phyloP scores from a whole-genome alignment of 2,888 invertebrate genomes.

The Phengaris alcon region DNA sequence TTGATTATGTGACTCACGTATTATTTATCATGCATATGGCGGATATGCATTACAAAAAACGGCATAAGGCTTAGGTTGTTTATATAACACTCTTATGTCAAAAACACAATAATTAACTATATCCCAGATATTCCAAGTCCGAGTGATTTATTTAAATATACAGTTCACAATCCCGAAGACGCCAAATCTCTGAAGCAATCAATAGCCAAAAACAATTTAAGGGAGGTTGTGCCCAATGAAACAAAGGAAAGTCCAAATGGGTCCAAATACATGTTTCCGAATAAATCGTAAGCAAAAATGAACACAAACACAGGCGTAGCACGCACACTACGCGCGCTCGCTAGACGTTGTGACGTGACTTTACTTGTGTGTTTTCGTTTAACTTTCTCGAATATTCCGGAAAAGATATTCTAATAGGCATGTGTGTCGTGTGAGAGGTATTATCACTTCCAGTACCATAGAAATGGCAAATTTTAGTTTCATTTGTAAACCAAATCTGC shows the following conservation, averaged over 20 bases:
- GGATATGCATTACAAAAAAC: too few species aligned
- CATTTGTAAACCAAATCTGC: too few species aligned
- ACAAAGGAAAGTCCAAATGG: constrained; percentile 54
- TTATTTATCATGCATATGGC: too few species aligned
- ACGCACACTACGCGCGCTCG: constrained; percentile 34
- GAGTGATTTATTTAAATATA: neutral
- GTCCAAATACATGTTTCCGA: constrained; percentile 50
- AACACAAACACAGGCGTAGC: constrained; percentile 40
- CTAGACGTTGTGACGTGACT: neutral
- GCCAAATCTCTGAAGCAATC: constrained; percentile 46
- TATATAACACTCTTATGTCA: too few species aligned
- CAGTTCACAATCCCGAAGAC: neutral
- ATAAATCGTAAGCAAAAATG: constrained; percentile 60
- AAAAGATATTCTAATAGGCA: too few species aligned
- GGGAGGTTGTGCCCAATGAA: constrained; percentile 52
- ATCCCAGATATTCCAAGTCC: neutral
- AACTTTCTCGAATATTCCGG: too few species aligned
- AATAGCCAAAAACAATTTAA: constrained; percentile 57
- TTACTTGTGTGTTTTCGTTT: neutral
- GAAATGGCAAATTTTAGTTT: too few species aligned
- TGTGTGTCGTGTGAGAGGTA: too few species aligned
- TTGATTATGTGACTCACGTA: too few species aligned
- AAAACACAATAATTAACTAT: neutral
- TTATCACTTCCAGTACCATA: too few species aligned
- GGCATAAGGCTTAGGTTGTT: too few species aligned